A percentile compares a stretch with the other conserved stretches of the same genome.
Conservation (phyloP, 2,888 invertebrate species). For the Perithous albicinctus region DNA sequence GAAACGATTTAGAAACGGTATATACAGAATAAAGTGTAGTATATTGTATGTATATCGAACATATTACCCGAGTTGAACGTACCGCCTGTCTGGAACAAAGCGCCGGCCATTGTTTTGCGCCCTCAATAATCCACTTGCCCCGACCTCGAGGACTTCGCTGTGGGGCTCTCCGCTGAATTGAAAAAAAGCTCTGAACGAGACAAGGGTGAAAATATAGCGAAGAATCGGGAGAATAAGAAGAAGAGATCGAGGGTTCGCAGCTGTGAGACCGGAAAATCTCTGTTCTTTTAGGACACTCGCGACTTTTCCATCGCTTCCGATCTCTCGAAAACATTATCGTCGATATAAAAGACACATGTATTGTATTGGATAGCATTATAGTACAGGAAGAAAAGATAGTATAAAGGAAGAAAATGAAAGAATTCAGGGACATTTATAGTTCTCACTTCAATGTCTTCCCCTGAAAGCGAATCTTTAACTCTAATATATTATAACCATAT, state of each 20-base stretch:
- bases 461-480: no score
- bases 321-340: slow-evolving; percentile 35
- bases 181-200: slow-evolving; percentile 70
- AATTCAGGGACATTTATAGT: no score
- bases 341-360: slow-evolving; percentile 40
- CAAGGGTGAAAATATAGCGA: slow-evolving; percentile 53
- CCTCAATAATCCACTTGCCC: slow-evolving; percentile 83
- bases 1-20: slow-evolving; percentile 39
- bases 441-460: no score
- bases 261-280: slow-evolving; percentile 59
- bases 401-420: no score
- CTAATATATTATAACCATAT: no score
- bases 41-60: slow-evolving; percentile 71
- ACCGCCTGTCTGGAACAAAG: slow-evolving; percentile 78
- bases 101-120: slow-evolving; percentile 82
- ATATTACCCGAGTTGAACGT: slow-evolving; percentile 78
- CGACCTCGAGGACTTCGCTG: slow-evolving; percentile 78
- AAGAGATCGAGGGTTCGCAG: slow-evolving; percentile 57
- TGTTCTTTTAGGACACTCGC: slow-evolving; percentile 27
- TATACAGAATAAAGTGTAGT: background rate
- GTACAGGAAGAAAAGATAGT: no score
- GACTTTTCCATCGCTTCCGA: slow-evolving; percentile 38
- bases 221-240: slow-evolving; percentile 61
- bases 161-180: slow-evolving; percentile 75
- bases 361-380: background rate